Conservation (phyloP, 2,113 vertebrate species). For the Poeciliopsis prolifica region DNA sequence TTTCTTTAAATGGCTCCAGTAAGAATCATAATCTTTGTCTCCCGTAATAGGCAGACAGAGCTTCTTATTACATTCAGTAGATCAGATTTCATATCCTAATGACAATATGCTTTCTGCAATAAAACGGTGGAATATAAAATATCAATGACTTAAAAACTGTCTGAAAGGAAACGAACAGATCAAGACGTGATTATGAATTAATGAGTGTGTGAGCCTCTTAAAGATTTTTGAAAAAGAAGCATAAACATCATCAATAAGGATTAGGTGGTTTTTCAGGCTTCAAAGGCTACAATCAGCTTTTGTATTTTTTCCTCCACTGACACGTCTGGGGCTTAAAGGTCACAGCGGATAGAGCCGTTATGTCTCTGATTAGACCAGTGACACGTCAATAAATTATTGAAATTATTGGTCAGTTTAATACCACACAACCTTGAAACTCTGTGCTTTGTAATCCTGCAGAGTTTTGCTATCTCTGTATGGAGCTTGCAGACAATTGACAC, state of each 20-base stretch:
- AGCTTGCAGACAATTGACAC: background rate
- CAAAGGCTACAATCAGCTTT: constrained; percentile 7
- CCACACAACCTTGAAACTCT: background rate
- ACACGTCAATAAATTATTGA: constrained; percentile 15
- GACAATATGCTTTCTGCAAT: background rate
- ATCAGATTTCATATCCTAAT: background rate
- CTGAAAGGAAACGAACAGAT: background rate
- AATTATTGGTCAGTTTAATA: background rate
- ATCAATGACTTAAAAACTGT: background rate
- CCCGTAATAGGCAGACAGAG: background rate
- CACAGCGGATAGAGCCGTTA: constrained; percentile 9
- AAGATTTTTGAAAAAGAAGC: background rate
- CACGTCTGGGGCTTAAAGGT: constrained; percentile 3
- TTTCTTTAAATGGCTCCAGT: background rate
- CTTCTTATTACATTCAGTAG: background rate
- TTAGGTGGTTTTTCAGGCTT: constrained; percentile 17
- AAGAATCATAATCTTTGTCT: background rate
- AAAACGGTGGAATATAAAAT: background rate
- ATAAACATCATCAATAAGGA: constrained; percentile 16
- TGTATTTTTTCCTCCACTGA: background rate
- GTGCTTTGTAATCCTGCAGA: background rate
- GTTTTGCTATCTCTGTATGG: background rate
- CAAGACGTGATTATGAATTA: background rate
- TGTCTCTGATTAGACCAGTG: constrained; percentile 10
- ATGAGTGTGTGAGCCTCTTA: background rate